Conservation (phyloP, 2,888 invertebrate genomes). For the Napeogenes sylphis region DNA sequence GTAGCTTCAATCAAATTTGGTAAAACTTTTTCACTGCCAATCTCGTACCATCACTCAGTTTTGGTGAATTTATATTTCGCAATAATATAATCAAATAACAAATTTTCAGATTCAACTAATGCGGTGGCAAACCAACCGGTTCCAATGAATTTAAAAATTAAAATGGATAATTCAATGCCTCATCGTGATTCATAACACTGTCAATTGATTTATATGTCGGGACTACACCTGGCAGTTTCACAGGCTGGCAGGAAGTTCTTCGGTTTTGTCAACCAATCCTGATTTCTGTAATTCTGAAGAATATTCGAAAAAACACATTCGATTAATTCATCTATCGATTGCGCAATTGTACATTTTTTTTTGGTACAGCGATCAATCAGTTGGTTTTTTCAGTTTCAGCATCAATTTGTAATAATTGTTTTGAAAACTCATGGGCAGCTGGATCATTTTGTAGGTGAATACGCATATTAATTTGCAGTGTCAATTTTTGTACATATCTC, state of each 20-base stretch:
- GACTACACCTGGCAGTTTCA: conserved; percentile 17
- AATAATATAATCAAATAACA: conserved; percentile 27
- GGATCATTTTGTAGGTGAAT: conserved; percentile 19
- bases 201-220: conserved; percentile 23
- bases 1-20: no score
- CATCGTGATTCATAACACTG: conserved; percentile 22
- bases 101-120: conserved; percentile 27
- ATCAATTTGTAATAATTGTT: conserved; percentile 21
- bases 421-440: conserved; percentile 24
- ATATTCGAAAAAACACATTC: conserved; percentile 27
- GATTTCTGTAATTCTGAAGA: conserved; percentile 22
- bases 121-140: conserved; percentile 21
- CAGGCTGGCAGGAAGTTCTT: conserved; percentile 12
- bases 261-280: conserved; percentile 18
- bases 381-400: conserved; percentile 25
- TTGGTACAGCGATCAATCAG: conserved; percentile 20
- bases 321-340: conserved; percentile 27
- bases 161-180: conserved; percentile 23
- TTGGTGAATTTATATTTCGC: no score
- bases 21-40: no score
- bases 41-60: no score
- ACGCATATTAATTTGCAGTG: conserved; percentile 21
- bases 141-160: conserved; percentile 29
- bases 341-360: conserved; percentile 24
- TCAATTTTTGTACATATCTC: conserved; percentile 15